Evolutionary conservation across 2,888 invertebrate genomes (phyloP).

Genomic region (Balanococcus diminutus): DNA sequence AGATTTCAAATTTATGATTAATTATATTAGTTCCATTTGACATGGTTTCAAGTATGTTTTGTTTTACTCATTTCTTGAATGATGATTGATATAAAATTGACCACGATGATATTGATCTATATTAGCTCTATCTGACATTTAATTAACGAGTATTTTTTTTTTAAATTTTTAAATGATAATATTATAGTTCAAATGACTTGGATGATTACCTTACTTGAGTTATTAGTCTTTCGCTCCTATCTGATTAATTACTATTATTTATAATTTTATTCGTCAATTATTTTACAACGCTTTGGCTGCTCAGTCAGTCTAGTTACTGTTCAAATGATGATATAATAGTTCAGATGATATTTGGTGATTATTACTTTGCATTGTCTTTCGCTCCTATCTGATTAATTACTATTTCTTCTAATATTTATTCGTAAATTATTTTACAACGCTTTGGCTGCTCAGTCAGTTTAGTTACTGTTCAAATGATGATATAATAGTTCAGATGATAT

Average conservation of each 20-base stretch:
- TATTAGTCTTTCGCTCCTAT: conserved; percentile 54
- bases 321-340: conserved; percentile 59
- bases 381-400: too few species aligned
- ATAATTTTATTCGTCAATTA: conserved; percentile 56
- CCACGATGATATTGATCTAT: conserved; percentile 2
- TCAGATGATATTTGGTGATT: too few species aligned
- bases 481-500: conserved; percentile 60
- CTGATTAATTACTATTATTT: background rate
- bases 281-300: background rate
- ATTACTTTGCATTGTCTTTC: too few species aligned
- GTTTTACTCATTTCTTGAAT: background rate
- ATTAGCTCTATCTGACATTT: conserved; percentile 45
- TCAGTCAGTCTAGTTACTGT: too few species aligned
- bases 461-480: conserved; percentile 57
- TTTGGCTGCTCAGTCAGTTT: too few species aligned
- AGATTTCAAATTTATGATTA: background rate
- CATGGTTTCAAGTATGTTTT: background rate
- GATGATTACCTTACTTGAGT: conserved; percentile 45
- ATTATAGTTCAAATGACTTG: conserved; percentile 58
- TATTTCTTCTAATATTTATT: conserved; percentile 53
- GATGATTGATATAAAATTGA: conserved; percentile 29
- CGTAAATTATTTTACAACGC: conserved; percentile 47
- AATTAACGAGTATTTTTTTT: background rate
- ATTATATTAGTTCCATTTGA: conserved; percentile 8
- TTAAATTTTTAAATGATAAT: conserved; percentile 54